Percentiles rank a stretch among this genome's conserved stretches.
Evolutionary conservation across 2,888 invertebrate genomes (phyloP).

Genomic region (Diarsia mendica): DNA sequence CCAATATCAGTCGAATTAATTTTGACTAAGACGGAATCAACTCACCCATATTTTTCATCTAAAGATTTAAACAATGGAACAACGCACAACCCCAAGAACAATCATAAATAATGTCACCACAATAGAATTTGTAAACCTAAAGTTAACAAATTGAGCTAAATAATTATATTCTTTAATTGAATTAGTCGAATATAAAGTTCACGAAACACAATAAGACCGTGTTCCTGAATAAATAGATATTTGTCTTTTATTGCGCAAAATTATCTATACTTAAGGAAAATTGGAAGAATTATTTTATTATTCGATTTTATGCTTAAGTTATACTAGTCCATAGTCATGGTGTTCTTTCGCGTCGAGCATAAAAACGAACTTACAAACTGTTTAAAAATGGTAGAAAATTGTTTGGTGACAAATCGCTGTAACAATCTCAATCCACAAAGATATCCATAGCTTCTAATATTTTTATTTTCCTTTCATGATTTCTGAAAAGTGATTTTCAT

Average conservation of each 20-base stretch:
- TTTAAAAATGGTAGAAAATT: constrained; percentile 70
- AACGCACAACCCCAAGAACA: constrained; percentile 85
- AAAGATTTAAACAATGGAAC: constrained; percentile 77
- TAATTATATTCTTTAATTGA: constrained; percentile 68
- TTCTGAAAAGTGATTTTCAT: constrained; percentile 11
- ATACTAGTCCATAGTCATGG: constrained; percentile 74
- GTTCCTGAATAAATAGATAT: constrained; percentile 60
- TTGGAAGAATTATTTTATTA: constrained; percentile 72
- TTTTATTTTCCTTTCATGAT: constrained; percentile 24
- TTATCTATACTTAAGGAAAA: constrained; percentile 64
- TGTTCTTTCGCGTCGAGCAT: constrained; percentile 76
- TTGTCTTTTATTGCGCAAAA: constrained; percentile 67
- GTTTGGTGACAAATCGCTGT: constrained; percentile 75
- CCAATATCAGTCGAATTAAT: constrained; percentile 81
- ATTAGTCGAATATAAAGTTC: constrained; percentile 65
- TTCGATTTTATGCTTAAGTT: constrained; percentile 78
- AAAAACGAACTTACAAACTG: constrained; percentile 75
- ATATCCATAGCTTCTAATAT: constrained; percentile 12
- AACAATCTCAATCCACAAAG: constrained; percentile 44
- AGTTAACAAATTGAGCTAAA: constrained; percentile 86
- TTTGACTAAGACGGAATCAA: constrained; percentile 85
- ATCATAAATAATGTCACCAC: constrained; percentile 74
- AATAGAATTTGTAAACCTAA: constrained; percentile 83
- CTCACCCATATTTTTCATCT: constrained; percentile 73
- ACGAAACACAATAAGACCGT: constrained; percentile 52